Evolutionary conservation across 2,888 invertebrate genomes (phyloP), one percentile per base, ranked within the genome.

Genomic region (Phasia obesa): DNA sequence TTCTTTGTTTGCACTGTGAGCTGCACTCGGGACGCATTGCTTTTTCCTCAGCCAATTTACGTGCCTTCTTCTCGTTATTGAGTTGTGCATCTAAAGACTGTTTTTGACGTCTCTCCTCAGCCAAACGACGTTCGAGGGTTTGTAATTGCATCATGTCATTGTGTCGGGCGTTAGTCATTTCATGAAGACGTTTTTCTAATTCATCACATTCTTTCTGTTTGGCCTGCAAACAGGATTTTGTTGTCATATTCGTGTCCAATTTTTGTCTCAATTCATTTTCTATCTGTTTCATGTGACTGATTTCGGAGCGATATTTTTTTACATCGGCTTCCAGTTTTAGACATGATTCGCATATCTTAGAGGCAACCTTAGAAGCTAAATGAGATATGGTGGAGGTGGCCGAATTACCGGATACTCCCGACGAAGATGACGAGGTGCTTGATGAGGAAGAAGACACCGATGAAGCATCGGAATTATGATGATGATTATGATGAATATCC

Each of bases 141-240:
- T 94, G 93, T 86, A 97, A 92, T 86, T 94, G 94, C 88, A 96
- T 95, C 91, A 95, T 95, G 65, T 97, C 98, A 86, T 94, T 92
- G 89, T 96, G 95, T 67, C 96, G 94, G 85, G 94, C 94, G 84
- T 94, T 94, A 77, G 93, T 93, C 85, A 96, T 92, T 88, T 95
- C 95, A 89, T 97, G 95, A 89, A 97, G 85, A 59, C 96, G 96
- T 90, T 95, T 95, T 90, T 98, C 97, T 87, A 98, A 92, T 89
- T 96, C 95, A 87, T 97, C 97, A 90, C 97, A 95, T 89, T 97
- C 97, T 89, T 90, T 90, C 86, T 91, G 92, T 88, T 91, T 91
- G 88, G 96, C 95, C 92, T 96, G 96, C 90, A 97, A 93, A 91
- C 97, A 97, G 86, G 94, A 93, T 88, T 97, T 97, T 82, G 93